phyloP scores from a whole-genome alignment of 2,888 invertebrate genomes.

The Coenonympha glycerion region DNA sequence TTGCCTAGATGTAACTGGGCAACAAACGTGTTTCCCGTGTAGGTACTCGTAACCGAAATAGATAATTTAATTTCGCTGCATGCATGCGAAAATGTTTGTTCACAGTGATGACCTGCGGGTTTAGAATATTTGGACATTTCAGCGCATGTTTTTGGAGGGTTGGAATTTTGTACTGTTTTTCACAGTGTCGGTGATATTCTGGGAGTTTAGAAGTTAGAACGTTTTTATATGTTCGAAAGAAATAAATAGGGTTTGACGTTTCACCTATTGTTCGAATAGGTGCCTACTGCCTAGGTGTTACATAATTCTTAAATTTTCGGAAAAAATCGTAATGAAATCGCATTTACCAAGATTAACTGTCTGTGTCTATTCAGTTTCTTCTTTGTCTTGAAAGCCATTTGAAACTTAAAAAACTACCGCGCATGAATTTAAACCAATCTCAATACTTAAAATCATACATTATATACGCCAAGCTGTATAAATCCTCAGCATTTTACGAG shows the following conservation, averaged over 20 bases:
- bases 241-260: too few species aligned
- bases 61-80: conserved; percentile 8
- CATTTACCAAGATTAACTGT: too few species aligned
- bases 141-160: neutral
- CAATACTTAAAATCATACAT: neutral
- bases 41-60: too few species aligned
- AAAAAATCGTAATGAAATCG: too few species aligned
- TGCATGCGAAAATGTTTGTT: neutral
- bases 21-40: conserved; percentile 15
- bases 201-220: too few species aligned
- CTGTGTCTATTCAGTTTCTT: too few species aligned
- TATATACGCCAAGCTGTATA: neutral
- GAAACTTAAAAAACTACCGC: neutral
- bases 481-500: conserved; percentile 10
- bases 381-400: neutral
- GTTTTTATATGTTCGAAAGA: too few species aligned
- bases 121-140: neutral
- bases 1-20: conserved; percentile 9
- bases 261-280: too few species aligned
- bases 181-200: neutral
- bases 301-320: too few species aligned
- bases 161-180: neutral
- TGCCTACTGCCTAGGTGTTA: too few species aligned
- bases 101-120: neutral
- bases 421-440: neutral